A percentile compares a stretch with the other conserved stretches of the same genome.
phyloP scores from a whole-genome alignment of 1,140 invertebrate species.

The Heliconius congener region DNA sequence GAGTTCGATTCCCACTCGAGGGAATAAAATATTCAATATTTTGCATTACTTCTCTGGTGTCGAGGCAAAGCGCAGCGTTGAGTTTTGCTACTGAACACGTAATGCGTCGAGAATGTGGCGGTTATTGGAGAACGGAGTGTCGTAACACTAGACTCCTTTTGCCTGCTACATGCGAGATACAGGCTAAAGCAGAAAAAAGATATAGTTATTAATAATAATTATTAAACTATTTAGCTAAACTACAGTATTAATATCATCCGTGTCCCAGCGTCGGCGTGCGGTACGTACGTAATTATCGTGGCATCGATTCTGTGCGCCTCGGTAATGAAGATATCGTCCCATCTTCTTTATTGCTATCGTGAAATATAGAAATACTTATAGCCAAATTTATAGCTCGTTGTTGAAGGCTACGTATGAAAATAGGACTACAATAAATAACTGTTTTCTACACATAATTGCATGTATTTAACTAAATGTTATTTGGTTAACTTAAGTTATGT shows the following conservation, averaged over 20 bases:
- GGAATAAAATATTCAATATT: no score
- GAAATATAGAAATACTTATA: slow-evolving; percentile 59
- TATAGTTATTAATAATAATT: neutral
- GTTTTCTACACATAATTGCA: neutral
- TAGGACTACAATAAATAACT: neutral
- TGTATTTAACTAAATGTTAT: neutral
- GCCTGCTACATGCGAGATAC: no score
- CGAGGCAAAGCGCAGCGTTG: no score
- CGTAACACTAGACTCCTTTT: no score
- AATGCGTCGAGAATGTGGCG: no score
- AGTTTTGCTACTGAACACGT: no score
- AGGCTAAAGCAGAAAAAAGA: no score
- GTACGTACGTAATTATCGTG: slow-evolving; percentile 61
- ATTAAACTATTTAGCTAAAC: neutral
- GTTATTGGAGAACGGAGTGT: no score
- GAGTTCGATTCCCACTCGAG: no score
- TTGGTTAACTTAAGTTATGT: neutral
- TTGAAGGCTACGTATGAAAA: neutral
- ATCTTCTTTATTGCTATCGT: slow-evolving; percentile 65
- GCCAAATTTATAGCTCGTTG: slow-evolving; percentile 47
- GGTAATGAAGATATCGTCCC: slow-evolving; percentile 69
- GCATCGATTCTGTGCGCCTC: slow-evolving; percentile 57
- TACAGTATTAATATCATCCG: slow-evolving; percentile 55
- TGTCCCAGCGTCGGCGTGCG: slow-evolving; percentile 34
- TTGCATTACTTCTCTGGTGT: no score